Conservation (phyloP, 1,140 invertebrate species). For the Thereuonema tuberculata region DNA sequence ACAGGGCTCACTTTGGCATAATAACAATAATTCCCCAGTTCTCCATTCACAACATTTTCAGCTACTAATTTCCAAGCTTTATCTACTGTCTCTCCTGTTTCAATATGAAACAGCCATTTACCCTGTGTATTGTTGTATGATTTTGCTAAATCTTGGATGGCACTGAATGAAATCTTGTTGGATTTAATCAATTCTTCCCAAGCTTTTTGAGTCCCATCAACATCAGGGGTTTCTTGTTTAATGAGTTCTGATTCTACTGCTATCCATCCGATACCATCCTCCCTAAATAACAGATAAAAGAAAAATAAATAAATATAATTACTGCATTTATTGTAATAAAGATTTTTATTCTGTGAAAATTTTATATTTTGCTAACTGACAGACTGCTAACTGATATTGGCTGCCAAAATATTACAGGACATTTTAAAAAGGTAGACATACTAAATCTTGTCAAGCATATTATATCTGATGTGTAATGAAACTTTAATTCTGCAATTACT, state of each 20-base stretch:
- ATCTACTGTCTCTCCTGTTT: neutral
- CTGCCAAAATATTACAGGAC: too few species aligned
- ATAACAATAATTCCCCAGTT: neutral
- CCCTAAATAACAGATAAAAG: neutral
- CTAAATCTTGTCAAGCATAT: too few species aligned
- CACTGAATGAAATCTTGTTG: neutral
- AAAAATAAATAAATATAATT: neutral
- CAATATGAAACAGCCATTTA: neutral
- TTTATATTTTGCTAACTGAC: too few species aligned
- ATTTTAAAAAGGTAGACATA: too few species aligned
- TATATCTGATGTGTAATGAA: too few species aligned
- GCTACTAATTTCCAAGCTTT: neutral
- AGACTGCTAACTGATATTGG: too few species aligned
- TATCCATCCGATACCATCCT: neutral
- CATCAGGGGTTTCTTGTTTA: neutral
- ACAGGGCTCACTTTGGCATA: neutral
- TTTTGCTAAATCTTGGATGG: neutral
- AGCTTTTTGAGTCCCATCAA: neutral
- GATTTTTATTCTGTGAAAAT: too few species aligned
- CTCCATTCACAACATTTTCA: neutral
- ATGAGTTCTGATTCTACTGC: neutral
- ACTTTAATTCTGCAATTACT: too few species aligned
- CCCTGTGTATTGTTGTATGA: neutral
- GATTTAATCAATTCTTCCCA: neutral
- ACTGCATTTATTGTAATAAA: too few species aligned